Conservation (phyloP, 2,113 vertebrate species). For the Tretioscincus oriximinensis region DNA sequence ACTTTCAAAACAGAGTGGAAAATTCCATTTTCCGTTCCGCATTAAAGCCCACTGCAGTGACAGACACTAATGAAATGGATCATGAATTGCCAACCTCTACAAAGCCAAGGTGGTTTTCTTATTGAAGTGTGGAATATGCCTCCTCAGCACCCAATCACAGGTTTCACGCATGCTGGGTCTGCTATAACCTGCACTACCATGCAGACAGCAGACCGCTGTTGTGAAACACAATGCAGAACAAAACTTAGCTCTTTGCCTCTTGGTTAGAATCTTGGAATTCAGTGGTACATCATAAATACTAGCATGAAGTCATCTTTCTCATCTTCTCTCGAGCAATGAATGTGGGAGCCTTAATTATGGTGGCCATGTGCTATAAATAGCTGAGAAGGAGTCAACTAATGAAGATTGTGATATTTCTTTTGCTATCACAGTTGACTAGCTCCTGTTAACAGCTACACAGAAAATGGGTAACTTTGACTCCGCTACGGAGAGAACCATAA, state of each 20-base stretch:
- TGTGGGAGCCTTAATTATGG: slow-evolving; percentile 10
- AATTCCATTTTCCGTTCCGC: too few species aligned
- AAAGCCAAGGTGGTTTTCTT: too few species aligned
- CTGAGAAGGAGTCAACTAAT: slow-evolving; percentile 35
- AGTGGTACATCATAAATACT: slow-evolving; percentile 10
- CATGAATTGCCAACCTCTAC: too few species aligned
- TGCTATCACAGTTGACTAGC: slow-evolving; percentile 40
- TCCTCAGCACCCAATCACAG: too few species aligned
- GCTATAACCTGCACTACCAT: too few species aligned
- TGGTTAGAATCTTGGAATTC: slow-evolving; percentile 21
- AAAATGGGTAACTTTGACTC: slow-evolving; percentile 26
- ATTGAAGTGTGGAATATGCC: too few species aligned
- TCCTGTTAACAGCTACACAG: slow-evolving; percentile 25
- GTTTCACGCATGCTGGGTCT: too few species aligned
- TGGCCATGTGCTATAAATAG: slow-evolving; percentile 22
- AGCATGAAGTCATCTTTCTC: neutral
- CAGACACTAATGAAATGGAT: too few species aligned
- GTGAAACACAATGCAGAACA: too few species aligned
- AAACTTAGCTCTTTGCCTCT: neutral
- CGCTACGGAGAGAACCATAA: slow-evolving; percentile 15
- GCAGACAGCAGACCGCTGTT: too few species aligned
- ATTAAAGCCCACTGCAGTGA: too few species aligned
- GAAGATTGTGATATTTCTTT: neutral
- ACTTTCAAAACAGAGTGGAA: too few species aligned
- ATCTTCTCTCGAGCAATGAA: neutral